phyloP scores from a whole-genome alignment of 2,888 invertebrate genomes.

The Tupiocoris notatus region DNA sequence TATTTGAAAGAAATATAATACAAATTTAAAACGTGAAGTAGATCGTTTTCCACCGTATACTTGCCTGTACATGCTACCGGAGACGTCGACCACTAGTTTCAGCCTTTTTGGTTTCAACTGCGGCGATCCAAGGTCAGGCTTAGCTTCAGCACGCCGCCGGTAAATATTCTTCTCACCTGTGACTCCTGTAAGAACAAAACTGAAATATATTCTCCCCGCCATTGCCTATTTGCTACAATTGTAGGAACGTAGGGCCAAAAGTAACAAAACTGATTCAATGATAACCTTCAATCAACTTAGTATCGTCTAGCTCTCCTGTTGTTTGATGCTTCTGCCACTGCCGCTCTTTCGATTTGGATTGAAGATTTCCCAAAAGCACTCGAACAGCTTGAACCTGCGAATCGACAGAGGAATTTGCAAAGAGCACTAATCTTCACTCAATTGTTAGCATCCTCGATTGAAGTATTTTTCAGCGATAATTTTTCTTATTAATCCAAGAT shows the following conservation, averaged over 20 bases:
- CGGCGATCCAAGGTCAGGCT: conserved; percentile 83
- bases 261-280: too few species aligned
- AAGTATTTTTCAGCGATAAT: too few species aligned
- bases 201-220: too few species aligned
- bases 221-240: background rate
- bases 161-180: conserved; percentile 92
- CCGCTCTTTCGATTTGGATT: conserved; percentile 90
- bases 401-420: too few species aligned
- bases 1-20: background rate
- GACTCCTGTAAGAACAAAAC: conserved; percentile 61
- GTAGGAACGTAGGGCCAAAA: too few species aligned
- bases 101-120: conserved; percentile 86
- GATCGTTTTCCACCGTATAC: conserved; percentile 53
- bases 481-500: too few species aligned
- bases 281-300: conserved; percentile 84
- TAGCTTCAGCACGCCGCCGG: conserved; percentile 76
- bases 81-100: conserved; percentile 85
- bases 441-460: too few species aligned
- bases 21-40: background rate
- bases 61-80: conserved; percentile 89
- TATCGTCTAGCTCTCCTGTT: conserved; percentile 91
- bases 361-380: conserved; percentile 78
- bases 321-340: conserved; percentile 94
- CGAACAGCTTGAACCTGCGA: conserved; percentile 74
- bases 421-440: too few species aligned